Percentiles rank a stretch among this genome's conserved stretches.
Evolutionary conservation across 2,888 invertebrate genomes (phyloP).

Genomic region (Phrixothrix hirtus): DNA sequence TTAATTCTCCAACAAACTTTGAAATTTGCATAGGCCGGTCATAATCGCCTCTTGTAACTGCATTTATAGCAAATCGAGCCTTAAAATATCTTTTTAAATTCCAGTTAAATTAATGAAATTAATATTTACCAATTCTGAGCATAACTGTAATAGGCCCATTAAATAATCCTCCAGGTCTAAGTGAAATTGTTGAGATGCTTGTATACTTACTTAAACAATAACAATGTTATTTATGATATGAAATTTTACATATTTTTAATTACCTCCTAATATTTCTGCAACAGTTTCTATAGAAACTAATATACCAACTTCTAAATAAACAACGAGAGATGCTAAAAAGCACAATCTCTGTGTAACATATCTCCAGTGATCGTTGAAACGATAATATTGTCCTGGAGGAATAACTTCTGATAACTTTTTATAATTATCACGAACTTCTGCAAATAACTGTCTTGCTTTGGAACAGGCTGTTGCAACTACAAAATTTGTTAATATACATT

Average conservation of each 20-base stretch:
- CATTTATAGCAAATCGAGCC: constrained; percentile 80
- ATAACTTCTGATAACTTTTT: constrained; percentile 66
- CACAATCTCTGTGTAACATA: constrained; percentile 79
- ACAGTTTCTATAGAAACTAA: constrained; percentile 74
- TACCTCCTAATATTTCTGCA: constrained; percentile 78
- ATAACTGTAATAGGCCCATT: constrained; percentile 78
- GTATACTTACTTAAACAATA: constrained; percentile 65
- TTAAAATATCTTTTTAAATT: constrained; percentile 49
- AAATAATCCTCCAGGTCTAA: constrained; percentile 90
- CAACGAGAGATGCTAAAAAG: constrained; percentile 74
- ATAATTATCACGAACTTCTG: constrained; percentile 67
- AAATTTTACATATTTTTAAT: constrained; percentile 47
- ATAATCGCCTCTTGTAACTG: constrained; percentile 84
- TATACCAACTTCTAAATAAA: constrained; percentile 79
- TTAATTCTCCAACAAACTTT: constrained; percentile 81
- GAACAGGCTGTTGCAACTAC: constrained; percentile 29
- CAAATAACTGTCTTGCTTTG: constrained; percentile 58
- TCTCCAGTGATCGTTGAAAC: constrained; percentile 88
- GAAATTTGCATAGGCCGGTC: constrained; percentile 80
- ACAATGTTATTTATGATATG: too few species aligned
- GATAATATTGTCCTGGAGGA: constrained; percentile 79
- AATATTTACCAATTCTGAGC: constrained; percentile 75
- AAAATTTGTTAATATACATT: too few species aligned
- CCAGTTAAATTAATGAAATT: constrained; percentile 2
- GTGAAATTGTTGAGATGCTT: constrained; percentile 77